phyloP scores from a whole-genome alignment of 2,797 vertebrate genomes.

The Labeo calbasu region DNA sequence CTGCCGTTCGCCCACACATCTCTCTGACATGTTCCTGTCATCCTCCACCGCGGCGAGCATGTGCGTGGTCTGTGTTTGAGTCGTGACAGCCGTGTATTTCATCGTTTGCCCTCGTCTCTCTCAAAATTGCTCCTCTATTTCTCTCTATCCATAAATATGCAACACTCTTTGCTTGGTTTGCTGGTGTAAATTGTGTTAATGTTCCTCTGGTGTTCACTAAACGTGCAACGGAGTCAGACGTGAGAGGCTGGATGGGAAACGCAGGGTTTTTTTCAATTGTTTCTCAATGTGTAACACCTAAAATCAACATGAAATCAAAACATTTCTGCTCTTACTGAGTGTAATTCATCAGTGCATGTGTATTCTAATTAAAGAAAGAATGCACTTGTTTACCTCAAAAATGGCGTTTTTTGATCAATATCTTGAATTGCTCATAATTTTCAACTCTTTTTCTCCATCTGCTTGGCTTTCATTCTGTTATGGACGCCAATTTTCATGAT shows the following conservation, averaged over 20 bases:
- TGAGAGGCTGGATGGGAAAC: not conserved
- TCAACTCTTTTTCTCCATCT: not conserved
- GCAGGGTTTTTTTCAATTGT: not conserved
- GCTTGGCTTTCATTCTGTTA: not conserved
- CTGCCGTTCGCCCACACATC: constrained; percentile 65
- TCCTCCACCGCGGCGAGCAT: constrained; percentile 63
- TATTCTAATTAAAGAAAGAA: not conserved
- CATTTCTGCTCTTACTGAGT: not conserved
- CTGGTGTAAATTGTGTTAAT: not conserved
- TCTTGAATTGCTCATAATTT: not conserved
- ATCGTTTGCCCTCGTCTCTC: constrained; percentile 3
- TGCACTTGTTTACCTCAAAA: not conserved
- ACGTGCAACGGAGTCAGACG: not conserved
- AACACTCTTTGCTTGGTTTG: not conserved
- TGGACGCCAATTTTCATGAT: not conserved
- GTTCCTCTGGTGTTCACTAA: not conserved
- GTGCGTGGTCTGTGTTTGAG: constrained; percentile 63
- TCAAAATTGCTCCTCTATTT: not conserved
- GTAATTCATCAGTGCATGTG: not conserved
- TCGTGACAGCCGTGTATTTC: constrained; percentile 63
- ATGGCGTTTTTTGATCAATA: not conserved
- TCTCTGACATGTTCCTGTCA: constrained; percentile 71
- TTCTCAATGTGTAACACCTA: not conserved
- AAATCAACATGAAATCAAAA: not conserved
- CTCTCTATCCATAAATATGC: not conserved